A percentile compares a stretch with the other conserved stretches of the same genome.
Evolutionary conservation across 2,888 invertebrate genomes (phyloP).

Genomic region (Heliconius hortense): DNA sequence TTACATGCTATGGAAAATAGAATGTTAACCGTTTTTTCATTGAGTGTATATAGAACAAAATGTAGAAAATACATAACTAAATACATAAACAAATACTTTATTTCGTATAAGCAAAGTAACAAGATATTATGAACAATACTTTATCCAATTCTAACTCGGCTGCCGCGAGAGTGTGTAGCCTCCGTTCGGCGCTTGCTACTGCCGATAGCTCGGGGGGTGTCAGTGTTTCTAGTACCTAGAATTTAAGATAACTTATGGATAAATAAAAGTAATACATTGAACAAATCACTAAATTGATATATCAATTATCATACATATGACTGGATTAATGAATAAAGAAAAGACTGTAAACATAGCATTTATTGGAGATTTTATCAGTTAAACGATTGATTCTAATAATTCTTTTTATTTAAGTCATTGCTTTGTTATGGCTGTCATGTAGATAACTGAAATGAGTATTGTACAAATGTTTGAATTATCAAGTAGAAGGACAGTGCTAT

Average conservation of each 20-base stretch:
- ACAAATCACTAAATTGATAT: no score
- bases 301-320: no score
- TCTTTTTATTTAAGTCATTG: no score
- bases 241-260: background rate
- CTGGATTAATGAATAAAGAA: no score
- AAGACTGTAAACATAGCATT: no score
- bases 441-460: no score
- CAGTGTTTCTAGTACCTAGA: constrained; percentile 90
- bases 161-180: constrained; percentile 88
- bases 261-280: no score
- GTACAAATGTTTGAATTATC: no score
- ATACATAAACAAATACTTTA: background rate
- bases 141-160: constrained; percentile 91
- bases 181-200: constrained; percentile 87
- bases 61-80: background rate
- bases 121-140: constrained; percentile 90
- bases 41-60: background rate
- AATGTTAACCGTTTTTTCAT: background rate
- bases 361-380: no score
- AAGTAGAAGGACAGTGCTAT: no score
- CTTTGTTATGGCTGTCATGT: no score
- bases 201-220: constrained; percentile 92
- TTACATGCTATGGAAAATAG: background rate
- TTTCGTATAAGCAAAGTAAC: constrained; percentile 82
- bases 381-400: no score